A percentile compares a stretch with the other conserved stretches of the same genome.
Conservation (phyloP, 2,888 invertebrate species). For the Phortica okadai region DNA sequence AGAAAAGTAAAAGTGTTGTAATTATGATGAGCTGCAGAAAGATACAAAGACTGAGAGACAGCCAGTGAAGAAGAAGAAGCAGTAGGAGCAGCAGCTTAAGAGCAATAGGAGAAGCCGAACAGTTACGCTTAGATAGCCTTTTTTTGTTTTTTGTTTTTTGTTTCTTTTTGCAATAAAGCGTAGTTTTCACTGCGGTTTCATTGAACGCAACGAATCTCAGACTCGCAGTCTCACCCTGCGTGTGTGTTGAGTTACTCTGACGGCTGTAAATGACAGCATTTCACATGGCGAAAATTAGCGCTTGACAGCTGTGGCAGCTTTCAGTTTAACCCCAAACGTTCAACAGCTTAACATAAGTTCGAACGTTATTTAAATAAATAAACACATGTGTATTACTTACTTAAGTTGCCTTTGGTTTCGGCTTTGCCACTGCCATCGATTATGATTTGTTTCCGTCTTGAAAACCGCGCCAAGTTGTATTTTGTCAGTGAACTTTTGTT, state of each 20-base stretch:
- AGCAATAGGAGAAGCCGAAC: constrained; percentile 15
- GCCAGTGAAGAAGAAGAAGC: neutral
- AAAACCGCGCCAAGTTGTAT: neutral
- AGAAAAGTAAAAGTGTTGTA: constrained; percentile 32
- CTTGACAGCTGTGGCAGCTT: constrained; percentile 13
- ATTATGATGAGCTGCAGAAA: constrained; percentile 16
- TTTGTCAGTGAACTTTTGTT: constrained; percentile 2
- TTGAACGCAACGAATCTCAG: neutral
- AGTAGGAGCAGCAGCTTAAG: neutral
- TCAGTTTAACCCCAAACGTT: neutral
- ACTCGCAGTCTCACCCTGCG: neutral
- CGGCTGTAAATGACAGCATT: no score
- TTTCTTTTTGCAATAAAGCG: neutral
- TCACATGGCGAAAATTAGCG: neutral
- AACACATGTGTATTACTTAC: neutral
- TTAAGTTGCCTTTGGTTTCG: neutral
- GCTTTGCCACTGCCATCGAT: neutral
- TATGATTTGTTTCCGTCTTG: constrained; percentile 8
- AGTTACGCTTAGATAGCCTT: neutral
- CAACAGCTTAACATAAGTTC: constrained; percentile 1
- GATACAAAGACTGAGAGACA: neutral
- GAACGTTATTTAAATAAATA: constrained; percentile 18
- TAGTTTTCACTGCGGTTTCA: constrained; percentile 22
- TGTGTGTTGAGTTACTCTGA: no score
- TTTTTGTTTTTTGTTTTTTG: neutral